These are phyloP conservation scores for Phataginus tetradactyla DNA, from an alignment of 2,797 vertebrate species.

Conservation along the genomic window DNA sequence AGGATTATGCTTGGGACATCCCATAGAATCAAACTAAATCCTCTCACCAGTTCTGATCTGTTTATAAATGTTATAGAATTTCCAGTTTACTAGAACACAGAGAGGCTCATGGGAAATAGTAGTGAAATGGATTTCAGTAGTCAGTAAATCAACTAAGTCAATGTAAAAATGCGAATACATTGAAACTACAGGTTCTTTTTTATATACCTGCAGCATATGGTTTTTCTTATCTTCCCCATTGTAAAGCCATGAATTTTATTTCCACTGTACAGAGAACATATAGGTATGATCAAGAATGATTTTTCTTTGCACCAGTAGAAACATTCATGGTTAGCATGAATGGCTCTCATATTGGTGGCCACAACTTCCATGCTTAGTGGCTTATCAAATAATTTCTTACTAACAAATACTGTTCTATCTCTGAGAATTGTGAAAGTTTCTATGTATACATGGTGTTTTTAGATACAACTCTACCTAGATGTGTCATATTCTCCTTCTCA, in stretches of 20 bases:
- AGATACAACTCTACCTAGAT: background rate
- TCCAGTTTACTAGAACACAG: background rate
- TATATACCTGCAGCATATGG: background rate
- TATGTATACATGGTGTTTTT: accelerated
- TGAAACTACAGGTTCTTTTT: background rate
- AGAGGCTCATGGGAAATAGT: background rate
- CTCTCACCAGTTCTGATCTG: background rate
- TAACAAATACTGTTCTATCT: background rate
- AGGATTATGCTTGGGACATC: background rate
- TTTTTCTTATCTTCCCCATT: background rate
- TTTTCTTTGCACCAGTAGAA: background rate
- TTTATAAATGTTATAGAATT: background rate
- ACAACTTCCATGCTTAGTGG: background rate
- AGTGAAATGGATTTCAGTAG: background rate
- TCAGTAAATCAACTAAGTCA: background rate
- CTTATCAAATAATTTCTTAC: background rate
- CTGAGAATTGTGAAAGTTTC: background rate
- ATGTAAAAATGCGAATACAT: background rate
- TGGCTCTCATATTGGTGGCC: background rate
- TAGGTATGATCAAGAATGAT: background rate
- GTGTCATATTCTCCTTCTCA: background rate
- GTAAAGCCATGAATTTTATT: background rate
- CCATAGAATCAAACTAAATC: background rate
- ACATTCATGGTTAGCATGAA: background rate
- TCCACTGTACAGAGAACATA: background rate